Evolutionary conservation across 2,888 invertebrate species (phyloP).

Genomic region (Xestobium rufovillosum): DNA sequence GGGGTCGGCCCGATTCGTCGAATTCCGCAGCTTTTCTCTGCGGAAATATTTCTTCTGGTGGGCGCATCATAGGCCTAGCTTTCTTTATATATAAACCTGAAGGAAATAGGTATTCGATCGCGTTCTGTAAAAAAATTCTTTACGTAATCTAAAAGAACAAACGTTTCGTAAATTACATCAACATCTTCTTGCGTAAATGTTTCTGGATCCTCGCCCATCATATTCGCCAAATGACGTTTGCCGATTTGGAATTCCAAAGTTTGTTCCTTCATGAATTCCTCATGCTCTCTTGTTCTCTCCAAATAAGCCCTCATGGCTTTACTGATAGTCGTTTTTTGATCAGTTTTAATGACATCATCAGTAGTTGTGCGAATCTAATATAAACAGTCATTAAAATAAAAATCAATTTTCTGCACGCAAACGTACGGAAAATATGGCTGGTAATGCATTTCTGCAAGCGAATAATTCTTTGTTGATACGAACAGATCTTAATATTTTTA

Average conservation of each 20-base stretch:
- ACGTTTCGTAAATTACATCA: slow-evolving; percentile 51
- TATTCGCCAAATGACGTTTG: slow-evolving; percentile 92
- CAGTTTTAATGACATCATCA: too few relatives aligned
- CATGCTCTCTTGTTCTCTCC: slow-evolving; percentile 71
- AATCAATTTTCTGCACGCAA: too few relatives aligned
- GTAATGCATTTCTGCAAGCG: too few relatives aligned
- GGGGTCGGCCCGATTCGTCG: slow-evolving; percentile 83
- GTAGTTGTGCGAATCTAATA: too few relatives aligned
- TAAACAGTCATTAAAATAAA: too few relatives aligned
- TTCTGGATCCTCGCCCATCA: slow-evolving; percentile 94
- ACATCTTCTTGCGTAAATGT: slow-evolving; percentile 82
- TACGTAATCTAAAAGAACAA: slow-evolving; percentile 12
- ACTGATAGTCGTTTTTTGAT: slow-evolving; percentile 55
- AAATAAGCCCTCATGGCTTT: slow-evolving; percentile 88
- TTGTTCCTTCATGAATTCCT: slow-evolving; percentile 76
- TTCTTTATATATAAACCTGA: slow-evolving; percentile 80
- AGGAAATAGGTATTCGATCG: slow-evolving; percentile 92
- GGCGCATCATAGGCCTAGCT: slow-evolving; percentile 85
- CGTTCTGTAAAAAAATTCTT: slow-evolving; percentile 51
- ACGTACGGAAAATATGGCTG: too few relatives aligned
- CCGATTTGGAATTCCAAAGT: slow-evolving; percentile 81
- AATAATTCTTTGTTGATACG: too few relatives aligned
- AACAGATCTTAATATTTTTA: too few relatives aligned
- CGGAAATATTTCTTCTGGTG: slow-evolving; percentile 82
- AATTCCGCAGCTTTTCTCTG: slow-evolving; percentile 82